Conservation (phyloP, 2,113 vertebrate species). For the Uria lomvia region DNA sequence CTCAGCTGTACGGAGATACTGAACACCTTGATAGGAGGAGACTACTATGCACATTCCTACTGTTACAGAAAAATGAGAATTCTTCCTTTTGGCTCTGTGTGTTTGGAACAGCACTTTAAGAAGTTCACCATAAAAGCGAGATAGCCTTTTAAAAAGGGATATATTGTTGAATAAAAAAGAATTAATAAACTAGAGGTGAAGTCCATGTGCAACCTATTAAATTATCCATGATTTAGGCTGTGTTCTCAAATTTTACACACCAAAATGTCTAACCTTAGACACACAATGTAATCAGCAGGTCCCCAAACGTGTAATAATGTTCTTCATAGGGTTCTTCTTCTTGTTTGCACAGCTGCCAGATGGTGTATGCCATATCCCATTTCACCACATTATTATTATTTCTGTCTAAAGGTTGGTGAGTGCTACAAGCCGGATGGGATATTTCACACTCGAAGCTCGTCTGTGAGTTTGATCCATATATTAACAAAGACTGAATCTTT, state of each 20-base stretch:
- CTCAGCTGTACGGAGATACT: background rate
- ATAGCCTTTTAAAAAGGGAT: background rate
- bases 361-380: slow-evolving; percentile 64
- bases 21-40: background rate
- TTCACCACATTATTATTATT: slow-evolving; percentile 63
- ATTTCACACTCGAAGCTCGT: slow-evolving; percentile 31
- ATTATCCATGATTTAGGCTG: slow-evolving; percentile 33
- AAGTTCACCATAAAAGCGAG: background rate
- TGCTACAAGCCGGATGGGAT: slow-evolving; percentile 49
- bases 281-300: slow-evolving; percentile 64
- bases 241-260: slow-evolving; percentile 56
- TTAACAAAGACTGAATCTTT: slow-evolving; percentile 24
- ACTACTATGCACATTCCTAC: background rate
- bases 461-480: slow-evolving; percentile 18
- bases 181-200: slow-evolving; percentile 42
- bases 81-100: background rate
- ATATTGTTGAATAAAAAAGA: slow-evolving; percentile 26
- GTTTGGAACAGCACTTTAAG: slow-evolving; percentile 35
- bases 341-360: slow-evolving; percentile 79
- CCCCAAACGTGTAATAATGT: slow-evolving; percentile 58
- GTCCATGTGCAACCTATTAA: slow-evolving; percentile 59
- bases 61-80: background rate
- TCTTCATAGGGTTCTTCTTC: slow-evolving; percentile 62
- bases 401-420: slow-evolving; percentile 62
- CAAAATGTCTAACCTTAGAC: slow-evolving; percentile 61